Conservation (phyloP, 2,888 invertebrate genomes). For the Drosophila mettleri region DNA sequence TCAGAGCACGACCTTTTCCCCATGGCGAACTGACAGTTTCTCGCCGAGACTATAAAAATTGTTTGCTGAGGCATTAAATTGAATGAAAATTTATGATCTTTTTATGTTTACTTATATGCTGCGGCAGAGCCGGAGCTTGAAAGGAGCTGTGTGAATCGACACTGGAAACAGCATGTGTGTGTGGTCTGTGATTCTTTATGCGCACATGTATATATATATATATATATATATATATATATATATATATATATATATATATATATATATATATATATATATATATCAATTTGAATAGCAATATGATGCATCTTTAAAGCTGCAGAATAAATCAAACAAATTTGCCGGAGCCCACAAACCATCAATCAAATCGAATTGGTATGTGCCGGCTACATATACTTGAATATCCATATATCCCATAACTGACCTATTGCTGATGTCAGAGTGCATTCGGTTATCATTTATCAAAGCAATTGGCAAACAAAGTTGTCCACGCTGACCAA, state of each 20-base stretch:
- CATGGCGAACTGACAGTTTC: slow-evolving; percentile 56
- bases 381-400: slow-evolving; percentile 17
- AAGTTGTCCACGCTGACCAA: slow-evolving; percentile 48
- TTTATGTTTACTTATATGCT: slow-evolving; percentile 81
- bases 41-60: slow-evolving; percentile 79
- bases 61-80: slow-evolving; percentile 85
- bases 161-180: slow-evolving; percentile 35
- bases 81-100: slow-evolving; percentile 85
- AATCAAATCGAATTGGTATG: slow-evolving; percentile 59
- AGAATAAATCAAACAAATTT: slow-evolving; percentile 66
- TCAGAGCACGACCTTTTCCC: slow-evolving; percentile 7
- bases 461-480: slow-evolving; percentile 71
- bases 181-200: slow-evolving; percentile 21
- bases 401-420: slow-evolving; percentile 60
- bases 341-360: slow-evolving; percentile 60
- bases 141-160: slow-evolving; percentile 57
- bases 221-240: background rate
- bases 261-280: background rate
- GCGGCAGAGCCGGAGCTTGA: slow-evolving; percentile 30
- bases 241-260: slow-evolving; percentile 1
- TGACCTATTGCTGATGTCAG: slow-evolving; percentile 58
- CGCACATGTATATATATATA: background rate
- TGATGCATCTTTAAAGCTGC: slow-evolving; percentile 56
- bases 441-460: slow-evolving; percentile 54
- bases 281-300: slow-evolving; percentile 35